A percentile compares a stretch with the other conserved stretches of the same genome.
Evolutionary conservation across 1,140 invertebrate genomes (phyloP).

Genomic region (Diabrotica undecimpunctata): DNA sequence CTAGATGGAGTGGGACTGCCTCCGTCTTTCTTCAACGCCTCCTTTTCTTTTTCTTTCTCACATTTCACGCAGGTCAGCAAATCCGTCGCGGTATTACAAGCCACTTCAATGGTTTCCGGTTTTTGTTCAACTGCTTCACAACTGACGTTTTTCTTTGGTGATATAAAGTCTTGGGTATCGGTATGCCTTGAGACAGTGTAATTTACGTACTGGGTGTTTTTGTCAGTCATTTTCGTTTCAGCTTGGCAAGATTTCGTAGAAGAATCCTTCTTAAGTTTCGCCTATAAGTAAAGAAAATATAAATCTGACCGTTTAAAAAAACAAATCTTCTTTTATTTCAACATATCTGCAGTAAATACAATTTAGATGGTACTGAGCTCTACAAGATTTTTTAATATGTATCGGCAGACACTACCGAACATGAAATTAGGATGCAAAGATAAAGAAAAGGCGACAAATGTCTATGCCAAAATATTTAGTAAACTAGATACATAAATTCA

Average conservation of each 20-base stretch:
- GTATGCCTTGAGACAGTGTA: slow-evolving; percentile 32
- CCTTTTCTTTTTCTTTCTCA: slow-evolving; percentile 30
- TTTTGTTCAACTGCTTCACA: slow-evolving; percentile 30
- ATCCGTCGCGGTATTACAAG: slow-evolving; percentile 25
- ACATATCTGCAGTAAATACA: no score
- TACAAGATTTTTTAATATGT: no score
- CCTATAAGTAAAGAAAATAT: not conserved
- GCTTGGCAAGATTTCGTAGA: slow-evolving; percentile 43
- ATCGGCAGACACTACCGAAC: no score
- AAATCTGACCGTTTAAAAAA: no score
- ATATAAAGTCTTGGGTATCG: slow-evolving; percentile 38
- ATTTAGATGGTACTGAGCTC: no score
- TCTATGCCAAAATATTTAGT: no score
- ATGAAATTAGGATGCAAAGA: no score
- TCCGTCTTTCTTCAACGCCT: slow-evolving; percentile 45
- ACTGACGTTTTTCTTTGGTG: slow-evolving; percentile 26
- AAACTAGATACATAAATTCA: no score
- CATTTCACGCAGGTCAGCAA: slow-evolving; percentile 25
- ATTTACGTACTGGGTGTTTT: slow-evolving; percentile 39
- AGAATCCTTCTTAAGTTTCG: slow-evolving; percentile 34
- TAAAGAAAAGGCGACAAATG: no score
- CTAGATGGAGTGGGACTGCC: slow-evolving; percentile 37
- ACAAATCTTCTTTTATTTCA: no score
- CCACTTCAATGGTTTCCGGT: slow-evolving; percentile 27
- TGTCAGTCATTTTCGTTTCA: slow-evolving; percentile 38